phyloP scores from a whole-genome alignment of 2,888 invertebrate species.

The Drepanosiphum platanoidis region DNA sequence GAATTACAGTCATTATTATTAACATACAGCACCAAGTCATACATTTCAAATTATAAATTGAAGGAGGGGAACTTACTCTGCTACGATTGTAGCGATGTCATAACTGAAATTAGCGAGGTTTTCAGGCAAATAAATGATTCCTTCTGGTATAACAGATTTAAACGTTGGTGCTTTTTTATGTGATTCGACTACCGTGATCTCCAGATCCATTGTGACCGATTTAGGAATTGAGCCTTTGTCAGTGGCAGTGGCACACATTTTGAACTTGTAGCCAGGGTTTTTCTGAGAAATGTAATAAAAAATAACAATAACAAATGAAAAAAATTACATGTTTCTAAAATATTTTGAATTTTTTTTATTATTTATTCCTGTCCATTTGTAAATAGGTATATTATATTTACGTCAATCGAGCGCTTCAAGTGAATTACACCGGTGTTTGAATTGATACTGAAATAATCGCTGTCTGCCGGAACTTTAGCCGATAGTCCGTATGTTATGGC shows the following conservation, averaged over 20 bases:
- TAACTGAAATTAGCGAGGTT: slow-evolving; percentile 78
- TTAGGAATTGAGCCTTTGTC: slow-evolving; percentile 78
- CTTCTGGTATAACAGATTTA: slow-evolving; percentile 71
- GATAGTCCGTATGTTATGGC: slow-evolving; percentile 77
- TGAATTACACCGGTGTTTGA: slow-evolving; percentile 85
- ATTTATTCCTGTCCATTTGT: not conserved
- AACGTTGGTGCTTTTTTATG: slow-evolving; percentile 86
- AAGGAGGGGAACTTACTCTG: slow-evolving; percentile 72
- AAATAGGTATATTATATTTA: slow-evolving; percentile 69
- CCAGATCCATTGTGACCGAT: slow-evolving; percentile 79
- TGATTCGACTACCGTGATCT: slow-evolving; percentile 87
- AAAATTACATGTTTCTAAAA: no score
- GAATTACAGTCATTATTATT: no score
- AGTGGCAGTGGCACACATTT: slow-evolving; percentile 79
- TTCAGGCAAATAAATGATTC: slow-evolving; percentile 76
- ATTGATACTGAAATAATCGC: slow-evolving; percentile 83
- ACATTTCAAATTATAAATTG: not conserved
- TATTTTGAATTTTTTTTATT: no score
- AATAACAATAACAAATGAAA: no score
- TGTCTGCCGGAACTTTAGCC: slow-evolving; percentile 69
- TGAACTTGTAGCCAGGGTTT: slow-evolving; percentile 74
- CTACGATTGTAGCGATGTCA: slow-evolving; percentile 77
- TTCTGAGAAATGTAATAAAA: slow-evolving; percentile 68
- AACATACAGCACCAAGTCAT: not conserved
- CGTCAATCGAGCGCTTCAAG: slow-evolving; percentile 74